Percentiles rank a stretch among this genome's conserved stretches.
Conservation (phyloP, 2,113 vertebrate genomes). For the Oryzias melastigma region DNA sequence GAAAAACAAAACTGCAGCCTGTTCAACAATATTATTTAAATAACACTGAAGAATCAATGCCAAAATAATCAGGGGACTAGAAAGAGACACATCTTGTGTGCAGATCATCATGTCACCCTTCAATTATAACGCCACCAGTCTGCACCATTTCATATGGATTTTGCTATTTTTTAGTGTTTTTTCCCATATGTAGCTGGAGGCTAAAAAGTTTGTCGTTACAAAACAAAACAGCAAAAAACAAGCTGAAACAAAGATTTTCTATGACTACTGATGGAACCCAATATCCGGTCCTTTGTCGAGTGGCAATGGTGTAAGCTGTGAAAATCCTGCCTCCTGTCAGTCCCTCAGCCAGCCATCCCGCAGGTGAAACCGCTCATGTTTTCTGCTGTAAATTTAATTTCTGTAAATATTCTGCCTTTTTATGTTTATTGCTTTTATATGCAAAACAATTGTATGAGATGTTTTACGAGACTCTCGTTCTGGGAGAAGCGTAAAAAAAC, state of each 20-base stretch:
- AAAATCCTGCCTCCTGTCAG: constrained; percentile 26
- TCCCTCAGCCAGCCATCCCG: neutral
- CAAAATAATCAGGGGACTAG: constrained; percentile 1
- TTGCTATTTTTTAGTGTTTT: constrained; percentile 19
- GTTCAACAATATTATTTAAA: constrained; percentile 15
- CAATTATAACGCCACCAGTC: constrained; percentile 2
- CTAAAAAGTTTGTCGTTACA: constrained; percentile 2
- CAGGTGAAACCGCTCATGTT: constrained; percentile 7
- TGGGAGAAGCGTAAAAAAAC: constrained; percentile 4
- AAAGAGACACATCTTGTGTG: constrained; percentile 9
- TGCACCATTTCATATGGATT: constrained; percentile 24
- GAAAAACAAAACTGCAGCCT: constrained; percentile 13
- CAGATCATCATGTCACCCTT: neutral
- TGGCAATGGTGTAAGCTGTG: constrained; percentile 27
- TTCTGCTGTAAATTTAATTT: constrained; percentile 12
- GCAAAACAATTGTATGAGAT: constrained; percentile 13
- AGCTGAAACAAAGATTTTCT: constrained; percentile 3
- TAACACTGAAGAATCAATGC: constrained; percentile 12
- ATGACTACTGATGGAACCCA: constrained; percentile 7
- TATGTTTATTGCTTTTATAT: constrained; percentile 30
- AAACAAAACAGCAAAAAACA: neutral
- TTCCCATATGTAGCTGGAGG: constrained; percentile 8
- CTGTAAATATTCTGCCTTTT: constrained; percentile 1
- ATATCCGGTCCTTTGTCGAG: constrained; percentile 42
- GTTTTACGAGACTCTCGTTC: constrained; percentile 13